Conservation (phyloP, 2,113 vertebrate species). For the Crotalus tigris region DNA sequence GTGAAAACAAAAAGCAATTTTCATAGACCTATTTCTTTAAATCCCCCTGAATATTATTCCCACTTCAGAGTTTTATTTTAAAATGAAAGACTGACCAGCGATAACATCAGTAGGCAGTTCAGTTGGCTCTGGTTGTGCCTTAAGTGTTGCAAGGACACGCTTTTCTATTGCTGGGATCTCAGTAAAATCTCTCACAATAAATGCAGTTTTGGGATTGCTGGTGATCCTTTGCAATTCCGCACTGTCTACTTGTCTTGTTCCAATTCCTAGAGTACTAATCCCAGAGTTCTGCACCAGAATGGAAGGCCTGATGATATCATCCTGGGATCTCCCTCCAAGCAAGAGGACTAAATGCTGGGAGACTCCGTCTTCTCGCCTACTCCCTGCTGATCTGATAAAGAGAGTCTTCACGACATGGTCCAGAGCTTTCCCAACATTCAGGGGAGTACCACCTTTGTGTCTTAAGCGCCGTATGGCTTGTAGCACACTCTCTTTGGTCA, state of each 20-base stretch:
- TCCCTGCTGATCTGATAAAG: slow-evolving; percentile 79
- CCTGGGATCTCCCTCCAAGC: slow-evolving; percentile 82
- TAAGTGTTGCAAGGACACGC: slow-evolving; percentile 63
- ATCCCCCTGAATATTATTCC: neutral
- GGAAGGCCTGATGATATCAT: slow-evolving; percentile 75
- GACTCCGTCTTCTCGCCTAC: slow-evolving; percentile 78
- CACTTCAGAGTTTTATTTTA: neutral
- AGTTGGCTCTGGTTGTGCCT: slow-evolving; percentile 33
- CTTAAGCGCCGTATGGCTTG: slow-evolving; percentile 81
- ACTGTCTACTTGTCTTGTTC: slow-evolving; percentile 71
- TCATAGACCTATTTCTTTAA: neutral
- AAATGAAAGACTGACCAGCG: slow-evolving; percentile 43
- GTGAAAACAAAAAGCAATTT: neutral
- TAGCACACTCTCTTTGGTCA: slow-evolving; percentile 72
- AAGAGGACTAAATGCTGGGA: slow-evolving; percentile 90
- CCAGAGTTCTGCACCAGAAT: slow-evolving; percentile 64
- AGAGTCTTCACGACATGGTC: slow-evolving; percentile 78
- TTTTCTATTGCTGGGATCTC: slow-evolving; percentile 70
- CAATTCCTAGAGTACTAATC: slow-evolving; percentile 82
- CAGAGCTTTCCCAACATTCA: slow-evolving; percentile 82
- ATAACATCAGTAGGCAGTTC: neutral
- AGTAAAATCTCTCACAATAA: slow-evolving; percentile 77
- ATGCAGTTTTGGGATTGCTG: slow-evolving; percentile 58
- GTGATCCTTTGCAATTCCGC: slow-evolving; percentile 78
- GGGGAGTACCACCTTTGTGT: slow-evolving; percentile 77